phyloP scores from a whole-genome alignment of 1,140 invertebrate genomes.

The Reticulitermes speratus region DNA sequence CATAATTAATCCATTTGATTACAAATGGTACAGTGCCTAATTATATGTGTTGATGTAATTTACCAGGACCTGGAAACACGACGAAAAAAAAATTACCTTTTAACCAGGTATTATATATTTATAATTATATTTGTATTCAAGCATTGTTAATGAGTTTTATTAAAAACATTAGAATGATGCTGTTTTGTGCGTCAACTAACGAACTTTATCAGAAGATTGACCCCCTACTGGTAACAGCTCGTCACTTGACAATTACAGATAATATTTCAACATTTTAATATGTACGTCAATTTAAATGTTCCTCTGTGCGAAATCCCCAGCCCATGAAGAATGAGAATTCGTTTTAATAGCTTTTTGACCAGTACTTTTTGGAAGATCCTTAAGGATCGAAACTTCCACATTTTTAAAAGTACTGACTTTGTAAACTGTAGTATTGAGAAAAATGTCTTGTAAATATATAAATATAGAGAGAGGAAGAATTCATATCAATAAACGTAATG shows the following conservation, averaged over 20 bases:
- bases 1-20: not conserved
- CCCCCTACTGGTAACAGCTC: not conserved
- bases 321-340: not conserved
- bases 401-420: not conserved
- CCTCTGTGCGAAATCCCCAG: not conserved
- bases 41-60: not conserved
- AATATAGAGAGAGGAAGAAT: not conserved
- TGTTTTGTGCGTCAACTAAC: not conserved
- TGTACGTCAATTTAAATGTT: not conserved
- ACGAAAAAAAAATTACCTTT: not conserved
- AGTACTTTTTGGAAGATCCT: not conserved
- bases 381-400: not conserved
- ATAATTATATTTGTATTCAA: too few relatives aligned
- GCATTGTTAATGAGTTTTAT: not conserved
- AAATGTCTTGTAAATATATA: not conserved
- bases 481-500: not conserved
- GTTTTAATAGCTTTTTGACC: not conserved
- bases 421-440: not conserved
- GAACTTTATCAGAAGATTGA: not conserved
- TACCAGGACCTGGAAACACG: not conserved
- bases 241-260: not conserved
- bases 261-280: not conserved
- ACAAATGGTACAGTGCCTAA: not conserved
- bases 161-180: not conserved
- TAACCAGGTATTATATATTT: not conserved